Evolutionary conservation across 64 coral and sea anemone species (phyloP), one percentile per base, ranked within the genome.

Genomic region (Platygyra sinensis): DNA sequence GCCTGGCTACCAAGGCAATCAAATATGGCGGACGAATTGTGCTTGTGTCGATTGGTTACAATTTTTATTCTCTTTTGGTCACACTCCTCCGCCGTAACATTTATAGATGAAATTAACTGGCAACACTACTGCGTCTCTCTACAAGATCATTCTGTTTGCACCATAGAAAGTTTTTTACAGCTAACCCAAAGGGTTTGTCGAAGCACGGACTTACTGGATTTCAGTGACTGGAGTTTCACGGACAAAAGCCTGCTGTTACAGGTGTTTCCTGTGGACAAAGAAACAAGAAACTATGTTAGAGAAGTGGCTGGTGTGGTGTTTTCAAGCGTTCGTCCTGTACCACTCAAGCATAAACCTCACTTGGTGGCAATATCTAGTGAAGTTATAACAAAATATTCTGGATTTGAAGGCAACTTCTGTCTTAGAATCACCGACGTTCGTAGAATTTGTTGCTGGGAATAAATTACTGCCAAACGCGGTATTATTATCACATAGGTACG

Each of bases 401-500:
- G 80, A 98, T 74, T 82, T 98, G 38, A 72, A 84, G 9, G 38
- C 62, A 14, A 62, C 54, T 57, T 57, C 89, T 57, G 51, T 69
- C 20, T 12, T 8, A 46, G 51, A 89, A 46, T 86, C 73, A 32
- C 59, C 22, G 19, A 30, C 7, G 14, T 98, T 98, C 75, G 8
- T 84, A 0, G 90, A 92, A n/a, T 95, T 98, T 93, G 90, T 55
- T 31, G 71, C 89, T 6, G 93, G 96, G 28, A 95, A 82, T 30
- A 63, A 22, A 7, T 20, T 95, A 31, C 27, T 83, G 15, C 61
- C 89, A 15, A 80, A 94, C 28, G 77, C 87, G n/a, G 20, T 49
- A 20, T 72, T 94, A 24, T 42, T 95, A 22, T 77, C 96, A 20
- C 90, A 98, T 77, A 87, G 96, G 19, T 98, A 95, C 57, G 93